Evolutionary conservation across 2,113 vertebrate genomes (phyloP), one percentile per base, ranked within the genome.

Genomic region (Neolamprologus variostigma): DNA sequence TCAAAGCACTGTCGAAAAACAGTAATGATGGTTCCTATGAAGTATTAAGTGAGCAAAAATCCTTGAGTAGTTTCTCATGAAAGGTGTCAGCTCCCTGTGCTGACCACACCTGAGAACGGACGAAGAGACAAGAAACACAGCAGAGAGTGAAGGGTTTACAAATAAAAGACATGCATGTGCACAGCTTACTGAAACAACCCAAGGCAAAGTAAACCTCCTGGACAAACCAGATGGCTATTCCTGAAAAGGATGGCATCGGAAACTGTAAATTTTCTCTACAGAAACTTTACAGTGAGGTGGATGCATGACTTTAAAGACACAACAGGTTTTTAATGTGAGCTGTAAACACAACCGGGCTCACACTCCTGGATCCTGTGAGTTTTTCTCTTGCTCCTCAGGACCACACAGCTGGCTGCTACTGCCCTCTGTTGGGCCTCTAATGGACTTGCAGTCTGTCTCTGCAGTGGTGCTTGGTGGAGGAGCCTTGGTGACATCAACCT

Each of bases 401-500:
- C 9, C 83, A 55, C 76, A 84, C 7, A 4, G 21, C 87, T 87
- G 71, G 50, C 13, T 50, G 83, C 89, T 85, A 86, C 89, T 80
- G 92, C 93, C 93, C 93, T 89, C 95, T 93, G 84, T 86, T 94
- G 95, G 93, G 9, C 8, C 8, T 45, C 54, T 66, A 12, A 51
- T n/a, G 54, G 73, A 83, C 55, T 90, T 50, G 13, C 81, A 63
- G 31, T 63, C 59, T 63, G 59, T 45, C 31, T 57, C 21, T 21
- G 51, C 45, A 1, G 2, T 0, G 73, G 21, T 0, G 12, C 7
- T 51, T 55, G 87, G 31, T 7, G 87, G 59, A 16, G 33, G 45
- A 61, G 84, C 86, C 40, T 96, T 95, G 3, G 96, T 92, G 51
- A 96, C 89, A 10, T 95, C 93, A 1, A 96, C 96, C 17, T 93